Evolutionary conservation across 2,113 vertebrate species (phyloP), one percentile per base, ranked within the genome.

Genomic region (Silurus asotus): DNA sequence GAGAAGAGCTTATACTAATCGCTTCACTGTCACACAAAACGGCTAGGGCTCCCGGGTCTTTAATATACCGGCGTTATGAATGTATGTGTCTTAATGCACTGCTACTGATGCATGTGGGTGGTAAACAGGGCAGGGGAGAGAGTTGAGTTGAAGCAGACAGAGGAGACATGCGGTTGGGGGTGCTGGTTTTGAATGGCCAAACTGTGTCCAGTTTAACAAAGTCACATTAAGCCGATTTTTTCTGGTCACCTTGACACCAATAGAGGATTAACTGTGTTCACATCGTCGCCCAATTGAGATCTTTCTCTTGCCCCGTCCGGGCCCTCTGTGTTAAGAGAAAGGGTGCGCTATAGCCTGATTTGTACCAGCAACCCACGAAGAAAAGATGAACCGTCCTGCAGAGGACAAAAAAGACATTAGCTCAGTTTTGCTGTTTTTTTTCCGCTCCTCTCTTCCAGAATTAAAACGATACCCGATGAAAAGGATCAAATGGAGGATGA

Each of bases 181-280:
- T 83, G 79, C 79, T 67, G 65, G 87, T 78, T 83, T 90, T 93
- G 90, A 92, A 93, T 93, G 90, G 89, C 92, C 90, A 90, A 91
- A 93, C 91, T 88, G 89, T 95, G 95, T 95, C 94, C 93, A 93
- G 94, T 94, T 94, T 93, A 95, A 95, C 93, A 79, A 91, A 94
- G 93, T 93, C 92, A 93, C 91, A 93, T 93, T 95, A 95, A 95
- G 94, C 94, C 94, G 92, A 95, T 95, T 95, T 92, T 93, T 95
- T 93, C 92, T 92, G 95, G 94, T 95, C 95, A 95, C 93, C 88
- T 94, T 94, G 94, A 94, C 94, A 94, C 92, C 94, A 94, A 95
- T 95, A 91, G 94, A 92, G 95, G 95, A 95, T 95, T 95, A 95
- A 93, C 92, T 94, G 94, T 94, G 92, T 93, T 95, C 94, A 94